phyloP scores from a whole-genome alignment of 2,113 vertebrate genomes.

The Bos indicus region DNA sequence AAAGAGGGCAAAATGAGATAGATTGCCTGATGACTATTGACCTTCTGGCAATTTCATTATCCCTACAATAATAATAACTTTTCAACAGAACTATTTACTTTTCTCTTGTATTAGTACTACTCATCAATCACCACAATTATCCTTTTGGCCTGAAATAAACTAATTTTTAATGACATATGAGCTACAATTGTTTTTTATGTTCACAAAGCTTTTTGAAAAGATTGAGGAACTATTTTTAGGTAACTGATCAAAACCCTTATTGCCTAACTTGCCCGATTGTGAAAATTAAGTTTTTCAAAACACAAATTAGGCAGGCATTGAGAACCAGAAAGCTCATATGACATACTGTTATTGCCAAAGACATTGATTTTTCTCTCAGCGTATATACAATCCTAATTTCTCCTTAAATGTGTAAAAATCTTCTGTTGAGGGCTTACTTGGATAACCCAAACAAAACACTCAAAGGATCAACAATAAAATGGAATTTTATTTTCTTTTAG shows the following conservation, averaged over 20 bases:
- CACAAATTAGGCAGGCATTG: not conserved
- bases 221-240: not conserved
- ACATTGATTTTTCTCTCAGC: not conserved
- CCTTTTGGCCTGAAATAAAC: not conserved
- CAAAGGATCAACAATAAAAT: not conserved
- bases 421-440: not conserved
- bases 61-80: not conserved
- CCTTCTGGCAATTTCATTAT: not conserved
- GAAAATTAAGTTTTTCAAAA: constrained; percentile 11
- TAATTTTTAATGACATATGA: not conserved
- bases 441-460: not conserved
- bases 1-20: not conserved
- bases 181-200: not conserved
- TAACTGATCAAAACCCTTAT: not conserved
- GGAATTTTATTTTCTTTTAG: not conserved
- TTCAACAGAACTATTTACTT: not conserved
- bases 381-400: not conserved
- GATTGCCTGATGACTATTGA: not conserved
- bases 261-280: not conserved
- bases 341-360: not conserved
- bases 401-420: not conserved
- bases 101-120: not conserved
- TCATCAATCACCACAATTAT: not conserved
- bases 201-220: constrained; percentile 7
- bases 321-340: not conserved